Conservation (phyloP, 2,113 vertebrate genomes). For the Clinocottus analis region DNA sequence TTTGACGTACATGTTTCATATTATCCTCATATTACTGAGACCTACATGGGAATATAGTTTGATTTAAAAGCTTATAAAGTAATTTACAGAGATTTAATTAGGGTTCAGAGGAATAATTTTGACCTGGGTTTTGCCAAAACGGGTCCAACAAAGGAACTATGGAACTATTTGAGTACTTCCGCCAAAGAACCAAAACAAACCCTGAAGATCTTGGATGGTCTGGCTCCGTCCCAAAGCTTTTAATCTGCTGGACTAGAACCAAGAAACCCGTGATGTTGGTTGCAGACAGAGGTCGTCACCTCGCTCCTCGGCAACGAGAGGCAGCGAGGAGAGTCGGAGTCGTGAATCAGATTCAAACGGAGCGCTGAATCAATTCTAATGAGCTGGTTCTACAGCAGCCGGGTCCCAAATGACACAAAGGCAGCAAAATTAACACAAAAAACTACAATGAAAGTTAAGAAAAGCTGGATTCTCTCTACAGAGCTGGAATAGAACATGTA, state of each 20-base stretch:
- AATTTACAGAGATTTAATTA: not conserved
- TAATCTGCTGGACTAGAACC: conserved; percentile 29
- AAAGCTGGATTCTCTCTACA: not conserved
- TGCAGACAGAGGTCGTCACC: conserved; percentile 1
- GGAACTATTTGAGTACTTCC: not conserved
- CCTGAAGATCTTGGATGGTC: conserved; percentile 3
- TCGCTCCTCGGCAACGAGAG: not conserved
- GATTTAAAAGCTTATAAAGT: too few relatives aligned
- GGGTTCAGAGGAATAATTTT: not conserved
- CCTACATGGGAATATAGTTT: too few relatives aligned
- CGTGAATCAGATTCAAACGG: not conserved
- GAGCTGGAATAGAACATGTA: not conserved
- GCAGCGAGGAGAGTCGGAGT: not conserved
- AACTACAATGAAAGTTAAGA: not conserved
- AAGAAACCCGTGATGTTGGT: not conserved
- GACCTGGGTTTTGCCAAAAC: not conserved
- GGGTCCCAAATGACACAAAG: not conserved
- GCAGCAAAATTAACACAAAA: not conserved
- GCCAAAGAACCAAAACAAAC: conserved; percentile 2
- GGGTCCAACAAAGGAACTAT: not conserved
- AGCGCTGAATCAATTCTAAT: not conserved
- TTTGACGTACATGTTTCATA: too few relatives aligned
- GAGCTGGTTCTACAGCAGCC: not conserved
- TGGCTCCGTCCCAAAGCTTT: not conserved
- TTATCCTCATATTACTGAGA: not conserved